These are phyloP conservation scores for Synaphobranchus kaupii DNA, from an alignment of 2,797 vertebrate species.

Conservation along the genomic window DNA sequence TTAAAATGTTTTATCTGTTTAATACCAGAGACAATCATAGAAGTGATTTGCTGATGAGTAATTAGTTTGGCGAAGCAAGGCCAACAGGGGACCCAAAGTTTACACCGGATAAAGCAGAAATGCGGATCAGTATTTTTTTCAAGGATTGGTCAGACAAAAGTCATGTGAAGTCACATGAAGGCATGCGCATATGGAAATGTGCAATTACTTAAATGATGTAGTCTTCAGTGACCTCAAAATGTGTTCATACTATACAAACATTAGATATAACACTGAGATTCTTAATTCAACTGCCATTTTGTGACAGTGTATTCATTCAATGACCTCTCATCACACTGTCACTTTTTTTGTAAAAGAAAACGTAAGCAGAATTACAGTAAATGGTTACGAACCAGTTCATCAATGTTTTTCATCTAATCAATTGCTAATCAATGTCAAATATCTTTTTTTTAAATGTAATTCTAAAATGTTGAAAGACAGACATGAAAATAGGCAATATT, in stretches of 20 bases:
- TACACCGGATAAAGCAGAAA: not conserved
- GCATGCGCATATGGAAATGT: not conserved
- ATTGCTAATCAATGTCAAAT: not conserved
- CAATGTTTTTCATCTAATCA: not conserved
- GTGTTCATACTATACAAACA: not conserved
- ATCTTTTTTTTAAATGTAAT: no score
- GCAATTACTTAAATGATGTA: not conserved
- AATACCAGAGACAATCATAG: not conserved
- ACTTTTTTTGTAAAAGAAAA: no score
- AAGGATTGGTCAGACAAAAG: not conserved
- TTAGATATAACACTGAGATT: not conserved
- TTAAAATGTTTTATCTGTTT: not conserved
- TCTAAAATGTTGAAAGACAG: no score
- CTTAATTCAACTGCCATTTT: not conserved
- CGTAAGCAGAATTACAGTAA: no score
- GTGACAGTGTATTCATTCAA: not conserved
- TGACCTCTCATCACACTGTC: not conserved
- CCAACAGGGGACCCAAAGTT: not conserved
- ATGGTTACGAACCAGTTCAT: not conserved
- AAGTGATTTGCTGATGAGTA: not conserved
- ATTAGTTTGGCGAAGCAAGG: not conserved
- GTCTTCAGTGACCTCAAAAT: not conserved
- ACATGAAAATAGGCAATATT: not conserved
- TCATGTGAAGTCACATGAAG: not conserved
- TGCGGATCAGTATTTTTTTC: not conserved